phyloP scores from a whole-genome alignment of 2,888 invertebrate species.

The Tillus elongatus region DNA sequence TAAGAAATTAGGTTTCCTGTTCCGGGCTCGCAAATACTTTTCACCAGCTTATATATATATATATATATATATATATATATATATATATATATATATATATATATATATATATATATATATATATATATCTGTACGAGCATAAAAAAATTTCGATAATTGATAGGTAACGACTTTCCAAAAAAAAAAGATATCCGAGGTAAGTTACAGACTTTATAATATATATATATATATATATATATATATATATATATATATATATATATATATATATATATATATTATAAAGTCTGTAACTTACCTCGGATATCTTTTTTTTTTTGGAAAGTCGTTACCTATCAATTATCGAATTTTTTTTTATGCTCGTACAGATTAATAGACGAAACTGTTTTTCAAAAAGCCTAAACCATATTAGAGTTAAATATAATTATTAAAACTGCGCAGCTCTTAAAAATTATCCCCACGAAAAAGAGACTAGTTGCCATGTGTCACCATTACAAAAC shows the following conservation, averaged over 20 bases:
- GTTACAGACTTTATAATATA: not conserved
- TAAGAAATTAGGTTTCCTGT: no score
- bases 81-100: slow-evolving; percentile 5
- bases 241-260: slow-evolving; percentile 5
- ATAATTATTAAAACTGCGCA: no score
- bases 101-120: slow-evolving; percentile 4
- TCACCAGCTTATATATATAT: no score
- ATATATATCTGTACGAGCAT: no score
- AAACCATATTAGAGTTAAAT: no score
- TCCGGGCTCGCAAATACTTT: no score
- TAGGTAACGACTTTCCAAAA: not conserved
- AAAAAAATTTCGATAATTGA: not conserved
- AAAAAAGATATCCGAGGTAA: not conserved
- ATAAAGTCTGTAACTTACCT: not conserved
- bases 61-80: not conserved
- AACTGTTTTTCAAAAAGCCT: no score
- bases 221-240: slow-evolving; percentile 5
- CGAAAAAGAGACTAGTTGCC: no score
- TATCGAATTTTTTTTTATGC: not conserved
- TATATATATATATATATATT: not conserved
- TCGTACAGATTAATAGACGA: not conserved
- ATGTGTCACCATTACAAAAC: no score
- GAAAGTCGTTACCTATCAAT: not conserved
- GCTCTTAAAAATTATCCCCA: no score
- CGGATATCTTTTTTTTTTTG: not conserved